These are phyloP conservation scores for Malthinus seriepunctatus DNA, from an alignment of 2,888 invertebrate species.

Conservation along the genomic window DNA sequence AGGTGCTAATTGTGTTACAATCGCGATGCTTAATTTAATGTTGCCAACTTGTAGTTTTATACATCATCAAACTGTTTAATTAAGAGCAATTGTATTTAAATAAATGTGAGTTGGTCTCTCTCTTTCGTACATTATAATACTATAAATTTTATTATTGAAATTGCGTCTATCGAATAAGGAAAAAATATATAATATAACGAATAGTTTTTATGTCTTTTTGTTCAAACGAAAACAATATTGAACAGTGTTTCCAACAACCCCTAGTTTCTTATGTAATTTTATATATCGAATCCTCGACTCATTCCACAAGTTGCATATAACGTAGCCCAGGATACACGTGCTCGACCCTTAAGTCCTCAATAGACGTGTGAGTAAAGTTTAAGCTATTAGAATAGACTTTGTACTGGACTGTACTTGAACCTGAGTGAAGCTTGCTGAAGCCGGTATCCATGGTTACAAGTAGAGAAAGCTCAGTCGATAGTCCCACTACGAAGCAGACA, in stretches of 20 bases:
- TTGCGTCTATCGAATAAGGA: neutral
- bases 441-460: conserved; percentile 45
- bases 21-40: too few relatives aligned
- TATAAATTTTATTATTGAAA: too few relatives aligned
- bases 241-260: conserved; percentile 8
- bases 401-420: conserved; percentile 48
- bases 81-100: too few relatives aligned
- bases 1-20: too few relatives aligned
- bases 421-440: conserved; percentile 46
- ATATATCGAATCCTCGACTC: conserved; percentile 18
- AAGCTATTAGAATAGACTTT: conserved; percentile 40
- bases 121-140: too few relatives aligned
- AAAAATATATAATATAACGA: conserved; percentile 6
- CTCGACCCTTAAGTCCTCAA: conserved; percentile 17
- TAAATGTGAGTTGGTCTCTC: too few relatives aligned
- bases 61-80: too few relatives aligned
- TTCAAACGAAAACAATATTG: conserved; percentile 2
- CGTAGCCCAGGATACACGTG: conserved; percentile 20
- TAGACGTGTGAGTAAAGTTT: conserved; percentile 32
- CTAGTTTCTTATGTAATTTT: conserved; percentile 14
- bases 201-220: conserved; percentile 2
- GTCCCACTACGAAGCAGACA: conserved; percentile 34
- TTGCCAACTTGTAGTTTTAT: too few relatives aligned
- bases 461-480: conserved; percentile 50
- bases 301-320: conserved; percentile 39